Conservation (phyloP, 2,113 vertebrate genomes). For the Hippocampus barbouri region DNA sequence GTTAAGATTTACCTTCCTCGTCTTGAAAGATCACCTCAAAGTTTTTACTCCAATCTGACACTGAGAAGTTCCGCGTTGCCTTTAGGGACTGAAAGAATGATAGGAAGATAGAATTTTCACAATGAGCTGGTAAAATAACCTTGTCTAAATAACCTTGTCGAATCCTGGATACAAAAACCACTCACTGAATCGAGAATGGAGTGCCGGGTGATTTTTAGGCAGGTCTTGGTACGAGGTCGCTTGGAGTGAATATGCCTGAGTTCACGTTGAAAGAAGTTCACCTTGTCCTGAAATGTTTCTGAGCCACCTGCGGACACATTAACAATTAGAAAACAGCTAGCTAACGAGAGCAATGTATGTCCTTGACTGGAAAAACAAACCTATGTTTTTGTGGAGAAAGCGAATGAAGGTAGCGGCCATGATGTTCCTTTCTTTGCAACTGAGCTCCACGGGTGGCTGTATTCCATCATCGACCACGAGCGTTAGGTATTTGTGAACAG, state of each 20-base stretch:
- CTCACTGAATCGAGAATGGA: conserved; percentile 87
- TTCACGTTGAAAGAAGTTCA: conserved; percentile 96
- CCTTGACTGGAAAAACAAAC: conserved; percentile 64
- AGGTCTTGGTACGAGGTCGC: conserved; percentile 90
- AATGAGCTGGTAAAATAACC: neutral
- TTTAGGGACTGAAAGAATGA: conserved; percentile 82
- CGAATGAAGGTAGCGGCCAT: conserved; percentile 98
- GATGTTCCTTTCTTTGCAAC: conserved; percentile 98
- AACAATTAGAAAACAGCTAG: neutral
- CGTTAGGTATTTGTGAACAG: conserved; percentile 90
- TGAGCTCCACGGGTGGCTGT: conserved; percentile 95
- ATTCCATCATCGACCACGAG: conserved; percentile 97
- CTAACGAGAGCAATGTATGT: neutral
- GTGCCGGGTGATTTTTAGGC: conserved; percentile 89
- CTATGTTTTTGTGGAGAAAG: conserved; percentile 97
- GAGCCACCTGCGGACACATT: conserved; percentile 81
- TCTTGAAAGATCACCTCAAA: conserved; percentile 98
- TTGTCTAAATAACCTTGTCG: neutral
- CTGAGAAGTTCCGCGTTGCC: conserved; percentile 92
- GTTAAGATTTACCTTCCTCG: conserved; percentile 85
- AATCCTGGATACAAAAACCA: conserved; percentile 4
- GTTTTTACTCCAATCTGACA: conserved; percentile 98
- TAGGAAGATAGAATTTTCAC: neutral
- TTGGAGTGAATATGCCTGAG: conserved; percentile 92
- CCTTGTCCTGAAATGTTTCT: conserved; percentile 98